Conservation (phyloP, 1,140 invertebrate genomes). For the Fopius arisanus region DNA sequence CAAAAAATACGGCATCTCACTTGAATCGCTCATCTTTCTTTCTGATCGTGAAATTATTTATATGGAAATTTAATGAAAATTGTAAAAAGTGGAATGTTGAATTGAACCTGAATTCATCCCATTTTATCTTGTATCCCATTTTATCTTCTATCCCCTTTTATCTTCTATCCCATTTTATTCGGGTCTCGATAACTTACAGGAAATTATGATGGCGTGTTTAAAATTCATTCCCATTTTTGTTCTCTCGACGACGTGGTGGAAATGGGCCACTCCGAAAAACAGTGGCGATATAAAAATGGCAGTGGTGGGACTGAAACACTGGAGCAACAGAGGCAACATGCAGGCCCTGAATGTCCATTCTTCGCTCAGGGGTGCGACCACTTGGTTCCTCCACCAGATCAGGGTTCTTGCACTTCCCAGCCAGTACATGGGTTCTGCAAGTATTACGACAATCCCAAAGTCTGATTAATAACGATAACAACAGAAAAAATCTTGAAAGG, state of each 20-base stretch:
- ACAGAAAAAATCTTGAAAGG: no score
- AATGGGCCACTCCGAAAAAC: constrained; percentile 93
- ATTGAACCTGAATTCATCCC: no score
- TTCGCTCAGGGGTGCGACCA: constrained; percentile 92
- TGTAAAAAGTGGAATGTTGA: no score
- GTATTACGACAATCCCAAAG: constrained; percentile 25
- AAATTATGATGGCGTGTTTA: constrained; percentile 73
- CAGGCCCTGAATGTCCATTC: constrained; percentile 95
- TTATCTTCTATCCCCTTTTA: no score
- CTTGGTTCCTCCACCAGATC: constrained; percentile 87
- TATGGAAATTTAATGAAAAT: no score
- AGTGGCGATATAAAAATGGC: constrained; percentile 87
- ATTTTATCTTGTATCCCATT: no score
- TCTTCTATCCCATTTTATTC: no score
- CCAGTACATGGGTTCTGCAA: constrained; percentile 80
- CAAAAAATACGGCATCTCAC: no score
- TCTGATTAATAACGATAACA: no score
- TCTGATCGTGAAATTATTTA: no score
- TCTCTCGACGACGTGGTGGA: constrained; percentile 89
- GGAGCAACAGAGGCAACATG: constrained; percentile 89
- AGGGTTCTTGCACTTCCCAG: constrained; percentile 74
- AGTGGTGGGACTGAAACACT: constrained; percentile 78
- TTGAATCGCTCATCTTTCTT: no score
- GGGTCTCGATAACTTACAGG: no score
- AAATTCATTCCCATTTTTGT: constrained; percentile 74